phyloP scores from a whole-genome alignment of 1,140 invertebrate species.

The Bombus superbus region DNA sequence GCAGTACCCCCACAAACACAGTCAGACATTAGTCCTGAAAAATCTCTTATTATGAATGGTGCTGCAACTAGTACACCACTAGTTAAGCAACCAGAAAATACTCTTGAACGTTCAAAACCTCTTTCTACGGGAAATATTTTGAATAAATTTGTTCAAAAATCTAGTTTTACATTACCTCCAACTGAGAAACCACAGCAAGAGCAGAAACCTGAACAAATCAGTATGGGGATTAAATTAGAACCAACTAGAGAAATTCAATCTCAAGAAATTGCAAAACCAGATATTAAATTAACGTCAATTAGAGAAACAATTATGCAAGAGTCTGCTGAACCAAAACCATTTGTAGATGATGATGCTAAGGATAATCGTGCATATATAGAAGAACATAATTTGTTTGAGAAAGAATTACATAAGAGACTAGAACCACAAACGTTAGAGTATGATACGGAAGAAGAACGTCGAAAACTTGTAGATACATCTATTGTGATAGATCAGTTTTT shows the following conservation, averaged over 20 bases:
- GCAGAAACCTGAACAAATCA: conserved; percentile 33
- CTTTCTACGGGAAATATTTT: conserved; percentile 60
- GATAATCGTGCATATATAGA: conserved; percentile 75
- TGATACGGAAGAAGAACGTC: conserved; percentile 82
- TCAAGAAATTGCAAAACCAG: conserved; percentile 38
- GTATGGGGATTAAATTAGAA: conserved; percentile 30
- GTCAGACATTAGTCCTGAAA: conserved; percentile 59
- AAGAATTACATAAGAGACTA: conserved; percentile 79
- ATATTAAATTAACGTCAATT: conserved; percentile 16
- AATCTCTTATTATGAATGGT: conserved; percentile 68
- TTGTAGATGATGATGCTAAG: conserved; percentile 56
- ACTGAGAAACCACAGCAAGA: conserved; percentile 41
- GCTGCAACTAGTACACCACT: conserved; percentile 75
- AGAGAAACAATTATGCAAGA: conserved; percentile 40
- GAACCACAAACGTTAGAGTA: conserved; percentile 66
- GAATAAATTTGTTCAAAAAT: conserved; percentile 50
- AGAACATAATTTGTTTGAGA: conserved; percentile 82
- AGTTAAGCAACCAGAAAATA: conserved; percentile 55
- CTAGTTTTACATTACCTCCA: conserved; percentile 16
- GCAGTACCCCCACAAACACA: conserved; percentile 37
- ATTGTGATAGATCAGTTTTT: conserved; percentile 80
- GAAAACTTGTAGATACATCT: conserved; percentile 76
- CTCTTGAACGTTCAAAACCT: conserved; percentile 57
- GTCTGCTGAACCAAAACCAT: conserved; percentile 57
- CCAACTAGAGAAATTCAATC: conserved; percentile 18